These are phyloP conservation scores for Catharus bicknelli DNA, from an alignment of 2,113 vertebrate species.

Conservation along the genomic window DNA sequence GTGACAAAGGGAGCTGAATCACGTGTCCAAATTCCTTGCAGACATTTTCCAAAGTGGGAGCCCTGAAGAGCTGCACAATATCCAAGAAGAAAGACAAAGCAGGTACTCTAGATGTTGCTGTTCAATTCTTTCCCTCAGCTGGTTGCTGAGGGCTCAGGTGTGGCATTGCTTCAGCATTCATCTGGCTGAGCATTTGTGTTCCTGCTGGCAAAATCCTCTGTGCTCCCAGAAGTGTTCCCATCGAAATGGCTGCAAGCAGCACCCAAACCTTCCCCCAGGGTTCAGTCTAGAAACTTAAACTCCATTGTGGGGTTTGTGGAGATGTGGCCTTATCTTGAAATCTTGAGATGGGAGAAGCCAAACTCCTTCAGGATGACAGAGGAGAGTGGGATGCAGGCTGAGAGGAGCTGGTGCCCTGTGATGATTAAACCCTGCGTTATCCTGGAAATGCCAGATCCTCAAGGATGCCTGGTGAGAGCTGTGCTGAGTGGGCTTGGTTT, in stretches of 20 bases:
- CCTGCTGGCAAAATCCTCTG: neutral
- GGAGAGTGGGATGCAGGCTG: neutral
- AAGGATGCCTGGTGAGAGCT: neutral
- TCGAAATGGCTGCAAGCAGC: slow-evolving; percentile 20
- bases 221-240: neutral
- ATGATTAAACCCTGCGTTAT: neutral
- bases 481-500: neutral
- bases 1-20: slow-evolving; percentile 37
- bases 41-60: slow-evolving; percentile 88
- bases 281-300: neutral
- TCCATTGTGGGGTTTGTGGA: neutral
- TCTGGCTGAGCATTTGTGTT: neutral
- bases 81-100: slow-evolving; percentile 93
- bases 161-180: neutral
- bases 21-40: slow-evolving; percentile 67
- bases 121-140: slow-evolving; percentile 17
- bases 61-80: slow-evolving; percentile 85
- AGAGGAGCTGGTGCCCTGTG: rapidly evolving
- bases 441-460: neutral
- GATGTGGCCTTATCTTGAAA: neutral
- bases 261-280: neutral
- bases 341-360: neutral
- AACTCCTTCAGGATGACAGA: neutral
- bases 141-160: slow-evolving; percentile 2
- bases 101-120: slow-evolving; percentile 72